Conservation (phyloP, 2,113 vertebrate genomes). For the Chionodraco myersi region DNA sequence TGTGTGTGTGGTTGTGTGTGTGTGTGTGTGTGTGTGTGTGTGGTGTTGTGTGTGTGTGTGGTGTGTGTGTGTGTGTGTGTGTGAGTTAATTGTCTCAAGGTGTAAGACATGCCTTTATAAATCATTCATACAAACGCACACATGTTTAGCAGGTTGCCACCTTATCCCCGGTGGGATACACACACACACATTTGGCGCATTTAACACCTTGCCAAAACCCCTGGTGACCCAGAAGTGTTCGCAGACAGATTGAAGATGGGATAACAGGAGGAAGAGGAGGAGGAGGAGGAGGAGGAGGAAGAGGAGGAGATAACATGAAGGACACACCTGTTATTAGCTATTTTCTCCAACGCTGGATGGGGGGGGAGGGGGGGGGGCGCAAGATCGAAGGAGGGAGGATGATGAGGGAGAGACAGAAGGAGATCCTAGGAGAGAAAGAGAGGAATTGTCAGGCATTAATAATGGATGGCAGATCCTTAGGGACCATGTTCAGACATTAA, state of each 20-base stretch:
- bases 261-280: slow-evolving; percentile 28
- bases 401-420: slow-evolving; percentile 51
- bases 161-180: slow-evolving; percentile 38
- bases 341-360: slow-evolving; percentile 68
- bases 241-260: slow-evolving; percentile 52
- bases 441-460: slow-evolving; percentile 70
- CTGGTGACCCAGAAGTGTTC: slow-evolving; percentile 43
- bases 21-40: slow-evolving; percentile 24
- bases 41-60: neutral
- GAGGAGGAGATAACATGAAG: neutral
- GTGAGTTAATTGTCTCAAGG: slow-evolving; percentile 33
- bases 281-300: slow-evolving; percentile 13
- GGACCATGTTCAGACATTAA: slow-evolving; percentile 75
- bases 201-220: slow-evolving; percentile 46
- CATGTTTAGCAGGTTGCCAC: slow-evolving; percentile 64
- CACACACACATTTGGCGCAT: slow-evolving; percentile 40
- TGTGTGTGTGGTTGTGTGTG: slow-evolving; percentile 8
- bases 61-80: neutral
- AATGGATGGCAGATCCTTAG: slow-evolving; percentile 72
- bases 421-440: slow-evolving; percentile 68
- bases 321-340: slow-evolving; percentile 80
- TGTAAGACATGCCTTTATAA: slow-evolving; percentile 48
- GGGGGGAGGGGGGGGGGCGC: neutral
- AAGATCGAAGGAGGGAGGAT: slow-evolving; percentile 31
- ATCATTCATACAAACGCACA: slow-evolving; percentile 57